These are phyloP conservation scores for Coendou prehensilis DNA, from an alignment of 2,797 vertebrate genomes.

Conservation along the genomic window DNA sequence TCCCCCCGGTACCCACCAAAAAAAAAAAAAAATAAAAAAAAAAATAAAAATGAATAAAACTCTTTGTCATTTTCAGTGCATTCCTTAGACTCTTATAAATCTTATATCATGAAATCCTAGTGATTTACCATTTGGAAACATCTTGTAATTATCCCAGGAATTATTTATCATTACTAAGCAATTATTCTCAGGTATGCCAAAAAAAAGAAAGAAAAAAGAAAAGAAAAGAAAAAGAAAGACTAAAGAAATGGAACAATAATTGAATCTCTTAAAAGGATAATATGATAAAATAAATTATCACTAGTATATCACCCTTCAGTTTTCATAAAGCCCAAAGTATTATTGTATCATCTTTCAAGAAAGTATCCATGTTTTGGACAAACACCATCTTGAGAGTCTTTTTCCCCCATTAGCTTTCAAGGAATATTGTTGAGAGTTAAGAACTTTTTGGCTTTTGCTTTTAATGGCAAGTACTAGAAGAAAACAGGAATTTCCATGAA, in stretches of 20 bases:
- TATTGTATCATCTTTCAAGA: background rate
- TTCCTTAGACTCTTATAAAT: conserved; percentile 42
- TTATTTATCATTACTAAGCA: conserved; percentile 50
- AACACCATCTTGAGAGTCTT: background rate
- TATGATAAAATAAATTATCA: background rate
- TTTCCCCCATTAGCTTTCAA: background rate
- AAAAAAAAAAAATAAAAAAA: too few species aligned
- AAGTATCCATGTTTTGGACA: background rate
- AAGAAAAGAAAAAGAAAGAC: conserved; percentile 29
- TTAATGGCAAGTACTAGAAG: conserved; percentile 24
- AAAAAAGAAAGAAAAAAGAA: conserved; percentile 41
- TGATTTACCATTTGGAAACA: conserved; percentile 57
- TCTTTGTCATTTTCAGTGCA: background rate
- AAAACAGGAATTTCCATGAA: background rate
- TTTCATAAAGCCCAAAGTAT: background rate
- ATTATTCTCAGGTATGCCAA: conserved; percentile 15
- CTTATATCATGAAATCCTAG: conserved; percentile 12
- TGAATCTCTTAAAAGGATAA: conserved; percentile 5
- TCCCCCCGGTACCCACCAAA: too few species aligned
- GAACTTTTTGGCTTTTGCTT: conserved; percentile 49
- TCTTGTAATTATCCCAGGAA: conserved; percentile 44
- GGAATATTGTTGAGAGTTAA: background rate
- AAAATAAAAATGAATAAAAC: conserved; percentile 49
- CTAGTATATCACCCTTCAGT: background rate
- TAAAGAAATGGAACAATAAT: conserved; percentile 26